phyloP scores from a whole-genome alignment of 2,797 vertebrate genomes.

The Acrocephalus scirpaceus region DNA sequence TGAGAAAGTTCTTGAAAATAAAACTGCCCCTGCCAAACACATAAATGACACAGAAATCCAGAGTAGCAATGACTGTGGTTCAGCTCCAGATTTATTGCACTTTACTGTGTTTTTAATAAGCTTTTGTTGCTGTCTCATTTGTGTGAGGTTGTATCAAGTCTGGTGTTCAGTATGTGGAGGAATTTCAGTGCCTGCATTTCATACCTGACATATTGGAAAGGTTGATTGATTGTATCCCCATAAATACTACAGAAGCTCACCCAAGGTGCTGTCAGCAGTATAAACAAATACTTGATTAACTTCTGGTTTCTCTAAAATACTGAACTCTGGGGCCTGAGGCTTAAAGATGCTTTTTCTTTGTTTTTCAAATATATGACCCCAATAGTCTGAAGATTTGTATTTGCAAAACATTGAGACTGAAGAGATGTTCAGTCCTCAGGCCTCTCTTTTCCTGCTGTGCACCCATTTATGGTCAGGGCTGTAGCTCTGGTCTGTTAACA shows the following conservation, averaged over 20 bases:
- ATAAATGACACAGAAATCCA: neutral
- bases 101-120: neutral
- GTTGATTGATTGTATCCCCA: neutral
- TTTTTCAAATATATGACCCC: neutral
- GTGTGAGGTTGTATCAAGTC: neutral
- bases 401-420: neutral
- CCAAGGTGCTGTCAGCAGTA: neutral
- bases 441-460: neutral
- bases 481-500: neutral
- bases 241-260: neutral
- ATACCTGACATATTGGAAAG: neutral
- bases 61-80: rapidly evolving
- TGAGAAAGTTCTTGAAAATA: neutral
- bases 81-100: neutral
- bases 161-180: neutral
- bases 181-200: neutral
- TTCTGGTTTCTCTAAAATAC: neutral
- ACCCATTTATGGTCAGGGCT: neutral
- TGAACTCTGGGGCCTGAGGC: neutral
- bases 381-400: neutral
- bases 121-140: neutral
- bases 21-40: neutral
- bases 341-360: neutral
- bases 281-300: neutral
- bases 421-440: neutral